Base-by-base conservation (phyloP, 1,140 invertebrate genomes). In the Battus philenor region DNA sequence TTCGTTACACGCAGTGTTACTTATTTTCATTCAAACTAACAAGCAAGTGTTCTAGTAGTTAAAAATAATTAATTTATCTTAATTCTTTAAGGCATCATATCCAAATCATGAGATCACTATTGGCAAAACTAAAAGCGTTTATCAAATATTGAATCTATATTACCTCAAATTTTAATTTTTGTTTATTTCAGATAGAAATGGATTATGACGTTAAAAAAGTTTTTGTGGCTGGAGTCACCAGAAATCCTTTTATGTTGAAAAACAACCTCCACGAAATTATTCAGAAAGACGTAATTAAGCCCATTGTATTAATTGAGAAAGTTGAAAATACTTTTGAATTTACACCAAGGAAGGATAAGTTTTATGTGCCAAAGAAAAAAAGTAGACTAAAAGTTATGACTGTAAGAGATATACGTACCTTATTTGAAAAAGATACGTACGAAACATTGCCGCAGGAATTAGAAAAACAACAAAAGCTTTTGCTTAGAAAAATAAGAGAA, bases 351-450 rank as follows among this genome's bases (percentile, higher is more conserved):
- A 65, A 11, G 47, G 68, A 68, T 39, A 85, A 85, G 54, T 33
- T 52, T 27, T 85, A 75, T 49, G 38, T 65, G 45, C 61, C 75
- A 49, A 82, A 82, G 54, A 76, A 67, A 47, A 83, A 66, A 59
- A 53, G 49, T 30, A 66, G 52, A 44, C 6, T 50, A 17, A 85
- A 81, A 59, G 81, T 85, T 3, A 78, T 59, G 43, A 85, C 81
- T 32, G 70, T 85, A 9, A 52, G 62, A 51, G 63, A 80, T 39
- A 65, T 83, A 16, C 59, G 81, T 58, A 61, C 47, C 46, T 5
- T 45, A 15, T 72, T 71, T 61, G 78, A 81, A 55, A 62, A 59
- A 32, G 77, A 81, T 46, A 43, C 69, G 4, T 64, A 59, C n/a
- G 50, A 20, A 39, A 62, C 67, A 33, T 63, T 82, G 50, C 36